phyloP scores from a whole-genome alignment of 1,140 invertebrate species.

The Brachionus rubens region DNA sequence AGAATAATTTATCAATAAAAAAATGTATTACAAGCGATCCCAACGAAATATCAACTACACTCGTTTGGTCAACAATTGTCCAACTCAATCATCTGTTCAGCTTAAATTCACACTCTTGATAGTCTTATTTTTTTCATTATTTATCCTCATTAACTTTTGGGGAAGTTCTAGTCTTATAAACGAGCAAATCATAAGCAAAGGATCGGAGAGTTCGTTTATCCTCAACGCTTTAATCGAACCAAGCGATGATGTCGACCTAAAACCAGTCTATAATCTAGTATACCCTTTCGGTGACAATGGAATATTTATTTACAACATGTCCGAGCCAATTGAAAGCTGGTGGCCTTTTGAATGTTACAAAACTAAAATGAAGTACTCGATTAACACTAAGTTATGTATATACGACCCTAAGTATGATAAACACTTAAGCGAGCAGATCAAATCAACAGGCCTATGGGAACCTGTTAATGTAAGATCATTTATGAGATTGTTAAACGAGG shows the following conservation, averaged over 20 bases:
- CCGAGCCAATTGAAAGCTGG: slow-evolving; percentile 30
- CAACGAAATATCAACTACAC: neutral
- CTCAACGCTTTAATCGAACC: neutral
- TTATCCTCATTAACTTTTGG: neutral
- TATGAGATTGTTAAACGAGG: neutral
- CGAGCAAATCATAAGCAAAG: neutral
- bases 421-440: slow-evolving; percentile 32
- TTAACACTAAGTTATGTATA: slow-evolving; percentile 19
- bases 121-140: neutral
- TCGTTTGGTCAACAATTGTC: neutral
- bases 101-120: neutral
- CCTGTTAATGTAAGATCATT: slow-evolving; percentile 19
- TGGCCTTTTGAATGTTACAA: slow-evolving; percentile 41
- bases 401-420: slow-evolving; percentile 33
- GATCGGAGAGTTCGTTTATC: neutral
- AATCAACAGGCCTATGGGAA: slow-evolving; percentile 22
- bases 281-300: slow-evolving; percentile 24
- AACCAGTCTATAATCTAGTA: neutral
- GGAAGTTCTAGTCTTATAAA: neutral
- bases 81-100: neutral
- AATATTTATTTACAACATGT: slow-evolving; percentile 42
- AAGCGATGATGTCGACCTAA: neutral
- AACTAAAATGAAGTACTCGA: slow-evolving; percentile 26
- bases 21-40: neutral
- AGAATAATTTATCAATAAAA: neutral